Conservation (phyloP, 2,888 invertebrate species). For the Cephus pygmeus region DNA sequence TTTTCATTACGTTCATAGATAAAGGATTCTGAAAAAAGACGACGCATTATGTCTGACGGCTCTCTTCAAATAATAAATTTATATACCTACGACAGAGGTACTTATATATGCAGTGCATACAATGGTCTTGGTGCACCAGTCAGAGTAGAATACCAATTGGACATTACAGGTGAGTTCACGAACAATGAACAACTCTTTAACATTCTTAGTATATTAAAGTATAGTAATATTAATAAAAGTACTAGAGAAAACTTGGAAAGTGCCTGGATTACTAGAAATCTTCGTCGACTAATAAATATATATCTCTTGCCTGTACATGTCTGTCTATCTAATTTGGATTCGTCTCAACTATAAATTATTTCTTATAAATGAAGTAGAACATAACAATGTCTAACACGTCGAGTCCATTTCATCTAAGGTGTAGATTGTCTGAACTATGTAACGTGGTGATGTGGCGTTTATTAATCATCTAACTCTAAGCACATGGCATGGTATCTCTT, state of each 20-base stretch:
- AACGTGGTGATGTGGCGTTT: background rate
- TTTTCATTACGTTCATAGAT: conserved; percentile 69
- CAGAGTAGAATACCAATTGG: conserved; percentile 76
- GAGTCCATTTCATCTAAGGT: background rate
- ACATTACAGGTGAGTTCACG: conserved; percentile 76
- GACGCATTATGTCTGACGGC: conserved; percentile 77
- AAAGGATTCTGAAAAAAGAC: conserved; percentile 78
- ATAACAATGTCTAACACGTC: background rate
- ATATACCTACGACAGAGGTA: conserved; percentile 83
- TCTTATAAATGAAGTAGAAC: background rate
- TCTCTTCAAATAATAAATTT: conserved; percentile 86
- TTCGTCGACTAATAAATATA: background rate
- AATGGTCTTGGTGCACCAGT: conserved; percentile 80
- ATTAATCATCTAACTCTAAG: background rate
- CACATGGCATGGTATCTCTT: conserved; percentile 17
- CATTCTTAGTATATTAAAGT: background rate
- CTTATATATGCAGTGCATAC: conserved; percentile 86
- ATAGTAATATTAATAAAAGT: background rate
- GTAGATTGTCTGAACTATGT: background rate
- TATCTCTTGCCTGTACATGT: background rate
- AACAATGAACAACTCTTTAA: background rate
- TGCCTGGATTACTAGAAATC: background rate
- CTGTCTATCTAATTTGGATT: background rate
- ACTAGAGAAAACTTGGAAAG: background rate
- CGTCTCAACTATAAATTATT: background rate